These are phyloP conservation scores for Myopa tessellatipennis DNA, from an alignment of 2,888 invertebrate genomes.

Conservation along the genomic window DNA sequence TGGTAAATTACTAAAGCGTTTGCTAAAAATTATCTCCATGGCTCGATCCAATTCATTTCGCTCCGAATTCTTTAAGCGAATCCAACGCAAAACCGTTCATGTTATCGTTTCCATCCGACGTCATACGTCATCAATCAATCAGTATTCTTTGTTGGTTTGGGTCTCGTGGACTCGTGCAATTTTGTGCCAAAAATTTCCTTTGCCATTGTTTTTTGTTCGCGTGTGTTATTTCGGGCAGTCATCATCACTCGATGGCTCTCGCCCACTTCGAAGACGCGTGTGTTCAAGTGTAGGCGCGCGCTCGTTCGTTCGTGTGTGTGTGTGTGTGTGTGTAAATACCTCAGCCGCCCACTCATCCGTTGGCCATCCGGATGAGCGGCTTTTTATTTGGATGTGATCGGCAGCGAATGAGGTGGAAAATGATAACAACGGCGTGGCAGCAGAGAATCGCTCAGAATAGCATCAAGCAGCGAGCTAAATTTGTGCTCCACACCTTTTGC, in stretches of 20 bases:
- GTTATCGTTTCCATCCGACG: no score
- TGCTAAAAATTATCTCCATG: no score
- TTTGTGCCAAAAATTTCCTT: no score
- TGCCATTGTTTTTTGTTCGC: background rate
- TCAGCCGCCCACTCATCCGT: background rate
- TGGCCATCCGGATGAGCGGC: no score
- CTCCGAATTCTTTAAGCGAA: no score
- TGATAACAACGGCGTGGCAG: constrained; percentile 13
- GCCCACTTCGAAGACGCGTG: constrained; percentile 13
- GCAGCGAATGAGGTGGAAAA: background rate
- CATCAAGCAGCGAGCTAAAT: constrained; percentile 6
- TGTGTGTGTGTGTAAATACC: background rate
- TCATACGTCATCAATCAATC: background rate
- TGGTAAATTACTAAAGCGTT: no score
- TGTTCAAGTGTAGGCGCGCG: background rate
- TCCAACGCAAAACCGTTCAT: no score
- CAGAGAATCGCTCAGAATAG: background rate
- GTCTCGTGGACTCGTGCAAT: no score
- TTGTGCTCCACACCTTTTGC: constrained; percentile 20
- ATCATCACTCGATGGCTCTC: background rate
- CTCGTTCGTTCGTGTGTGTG: constrained; percentile 8
- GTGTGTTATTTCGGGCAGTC: background rate
- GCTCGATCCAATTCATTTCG: no score
- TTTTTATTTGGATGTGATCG: background rate
- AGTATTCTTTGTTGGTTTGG: background rate